These are phyloP conservation scores for Ophioninae sp. DNA, from an alignment of 2,888 invertebrate species.

Conservation along the genomic window DNA sequence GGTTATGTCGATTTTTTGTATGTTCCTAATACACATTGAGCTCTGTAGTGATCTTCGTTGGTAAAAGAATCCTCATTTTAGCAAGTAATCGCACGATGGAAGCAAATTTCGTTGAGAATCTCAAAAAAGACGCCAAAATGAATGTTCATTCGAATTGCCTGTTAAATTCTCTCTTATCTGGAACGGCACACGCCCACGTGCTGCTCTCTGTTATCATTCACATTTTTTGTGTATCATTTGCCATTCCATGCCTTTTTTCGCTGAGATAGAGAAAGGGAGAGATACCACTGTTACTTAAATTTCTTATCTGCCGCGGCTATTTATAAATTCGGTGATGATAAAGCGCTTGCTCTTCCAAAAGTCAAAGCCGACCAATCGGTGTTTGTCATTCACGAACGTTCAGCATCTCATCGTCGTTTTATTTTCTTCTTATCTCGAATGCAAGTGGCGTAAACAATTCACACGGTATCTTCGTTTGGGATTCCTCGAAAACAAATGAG, in stretches of 20 bases:
- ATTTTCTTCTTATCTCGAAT: conserved; percentile 3
- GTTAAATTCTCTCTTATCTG: conserved; percentile 7
- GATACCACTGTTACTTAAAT: background rate
- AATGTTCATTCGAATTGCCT: background rate
- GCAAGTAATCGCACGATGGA: background rate
- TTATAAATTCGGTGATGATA: conserved; percentile 17
- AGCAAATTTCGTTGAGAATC: background rate
- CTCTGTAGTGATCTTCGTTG: background rate
- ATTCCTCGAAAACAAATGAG: background rate
- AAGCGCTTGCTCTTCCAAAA: conserved; percentile 23
- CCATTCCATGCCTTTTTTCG: background rate
- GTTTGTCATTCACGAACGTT: conserved; percentile 14
- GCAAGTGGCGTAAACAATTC: background rate
- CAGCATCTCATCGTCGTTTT: background rate
- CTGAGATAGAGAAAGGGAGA: background rate
- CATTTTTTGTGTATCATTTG: background rate
- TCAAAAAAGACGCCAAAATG: background rate
- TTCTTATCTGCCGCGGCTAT: conserved; percentile 13
- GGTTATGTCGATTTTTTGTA: too few relatives aligned
- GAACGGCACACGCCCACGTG: conserved; percentile 22
- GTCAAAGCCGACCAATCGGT: background rate
- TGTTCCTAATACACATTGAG: background rate
- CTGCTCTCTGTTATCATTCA: background rate
- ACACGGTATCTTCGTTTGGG: background rate
- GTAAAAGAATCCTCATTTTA: background rate